Evolutionary conservation across 1,140 invertebrate species (phyloP), one percentile per base, ranked within the genome.

Genomic region (Acromyrmex echinatior): DNA sequence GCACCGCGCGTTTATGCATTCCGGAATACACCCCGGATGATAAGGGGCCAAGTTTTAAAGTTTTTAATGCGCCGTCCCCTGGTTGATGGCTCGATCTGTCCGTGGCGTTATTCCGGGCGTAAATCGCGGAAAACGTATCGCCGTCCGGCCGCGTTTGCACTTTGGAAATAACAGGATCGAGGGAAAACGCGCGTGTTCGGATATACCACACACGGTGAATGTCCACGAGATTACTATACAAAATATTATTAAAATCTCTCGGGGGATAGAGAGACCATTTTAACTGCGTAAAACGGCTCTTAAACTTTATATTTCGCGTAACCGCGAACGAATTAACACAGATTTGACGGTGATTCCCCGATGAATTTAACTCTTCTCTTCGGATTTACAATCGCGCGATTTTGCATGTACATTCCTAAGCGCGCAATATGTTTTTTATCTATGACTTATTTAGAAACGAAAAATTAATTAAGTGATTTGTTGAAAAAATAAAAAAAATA

Each of bases 401-500:
- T 35, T 53, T 35, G 45, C n/a, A 53, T 51, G 65, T 49, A 25
- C 18, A 18, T 68, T 62, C 31, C 45, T 28, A n/a, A 51, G 6
- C 25, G 39, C 3, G 25, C 56, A 21, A 65, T 63, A 82, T 35
- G 4, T n/a, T 25, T 14, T 31, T 18, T 62, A 25, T 39, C 49
- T 18, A n/a, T 9, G 16, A 49, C 2, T 45, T 28, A 53, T 60
- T 74, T 84, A 74, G 25, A 28, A 53, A 35, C 28, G 21, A 12
- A 49, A 45, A 45, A 84, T 28, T 62, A 74, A 84, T 84, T 84
- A 84, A 74, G 18, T 51, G 14, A 74, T 74, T 62, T 84, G 56
- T 51, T 25, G 39, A 6, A 66, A 79, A 51, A 82, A 56, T 35
- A 35, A 35, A 35, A 35, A 74, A 21, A 58, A 7, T 21, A 35